A percentile compares a stretch with the other conserved stretches of the same genome.
phyloP scores from a whole-genome alignment of 2,888 invertebrate species.

The Sarcophaga rosellei region DNA sequence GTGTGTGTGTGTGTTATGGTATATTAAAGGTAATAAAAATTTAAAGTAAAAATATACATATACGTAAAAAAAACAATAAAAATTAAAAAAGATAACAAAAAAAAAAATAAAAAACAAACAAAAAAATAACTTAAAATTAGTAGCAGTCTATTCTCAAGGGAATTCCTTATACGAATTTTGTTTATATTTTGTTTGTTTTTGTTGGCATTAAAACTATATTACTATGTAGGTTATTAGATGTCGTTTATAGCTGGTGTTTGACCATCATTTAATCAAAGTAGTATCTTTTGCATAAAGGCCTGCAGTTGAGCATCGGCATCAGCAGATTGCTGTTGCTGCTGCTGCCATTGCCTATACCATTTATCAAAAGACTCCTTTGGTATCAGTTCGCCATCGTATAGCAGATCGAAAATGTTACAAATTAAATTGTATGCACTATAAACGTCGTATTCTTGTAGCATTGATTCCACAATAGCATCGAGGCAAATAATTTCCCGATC shows the following conservation, averaged over 20 bases:
- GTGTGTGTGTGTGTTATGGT: neutral
- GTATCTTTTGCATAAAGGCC: constrained; percentile 67
- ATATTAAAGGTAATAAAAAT: neutral
- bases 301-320: constrained; percentile 52
- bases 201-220: neutral
- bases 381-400: constrained; percentile 78
- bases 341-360: constrained; percentile 72
- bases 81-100: neutral
- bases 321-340: constrained; percentile 5
- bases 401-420: constrained; percentile 73
- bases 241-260: constrained; percentile 39
- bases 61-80: neutral
- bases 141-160: neutral
- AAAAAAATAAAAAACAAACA: constrained; percentile 18
- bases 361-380: constrained; percentile 78
- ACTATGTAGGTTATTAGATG: neutral
- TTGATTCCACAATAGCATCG: constrained; percentile 74
- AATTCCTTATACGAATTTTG: constrained; percentile 8
- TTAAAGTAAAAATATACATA: neutral
- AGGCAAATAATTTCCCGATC: constrained; percentile 76
- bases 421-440: constrained; percentile 75
- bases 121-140: neutral
- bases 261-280: neutral
- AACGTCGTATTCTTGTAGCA: constrained; percentile 73
- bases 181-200: constrained; percentile 18